Conservation (phyloP, 2,888 invertebrate species). For the Aphidius colemani region DNA sequence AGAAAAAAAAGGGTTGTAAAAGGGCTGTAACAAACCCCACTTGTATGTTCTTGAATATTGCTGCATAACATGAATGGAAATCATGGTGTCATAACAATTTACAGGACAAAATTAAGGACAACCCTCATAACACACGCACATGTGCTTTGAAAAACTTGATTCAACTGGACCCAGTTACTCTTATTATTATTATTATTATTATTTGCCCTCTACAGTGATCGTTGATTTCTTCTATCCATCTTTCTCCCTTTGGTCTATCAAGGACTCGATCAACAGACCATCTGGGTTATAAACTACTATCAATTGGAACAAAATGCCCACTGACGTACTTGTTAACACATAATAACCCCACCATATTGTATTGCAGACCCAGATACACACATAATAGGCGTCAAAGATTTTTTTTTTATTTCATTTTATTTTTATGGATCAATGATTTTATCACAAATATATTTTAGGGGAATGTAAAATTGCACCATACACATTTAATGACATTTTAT, state of each 20-base stretch:
- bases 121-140: constrained; percentile 23
- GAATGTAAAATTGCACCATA: neutral
- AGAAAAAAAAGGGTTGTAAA: constrained; percentile 8
- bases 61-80: constrained; percentile 25
- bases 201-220: constrained; percentile 1
- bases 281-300: constrained; percentile 45
- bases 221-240: constrained; percentile 8
- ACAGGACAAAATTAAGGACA: constrained; percentile 19
- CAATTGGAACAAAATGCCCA: constrained; percentile 33
- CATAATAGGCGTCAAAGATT: neutral
- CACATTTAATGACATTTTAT: neutral
- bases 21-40: neutral
- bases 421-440: neutral
- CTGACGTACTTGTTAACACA: constrained; percentile 34
- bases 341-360: constrained; percentile 12
- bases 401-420: neutral
- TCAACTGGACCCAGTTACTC: constrained; percentile 24
- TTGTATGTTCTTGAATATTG: neutral
- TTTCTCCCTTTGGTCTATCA: constrained; percentile 20
- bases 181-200: constrained; percentile 2
- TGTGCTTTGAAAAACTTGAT: constrained; percentile 28
- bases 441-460: no score
- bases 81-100: constrained; percentile 33
- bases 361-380: constrained; percentile 4
- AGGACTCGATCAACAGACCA: constrained; percentile 38